phyloP scores from a whole-genome alignment of 2,888 invertebrate species.

The Andricus quercusramuli region DNA sequence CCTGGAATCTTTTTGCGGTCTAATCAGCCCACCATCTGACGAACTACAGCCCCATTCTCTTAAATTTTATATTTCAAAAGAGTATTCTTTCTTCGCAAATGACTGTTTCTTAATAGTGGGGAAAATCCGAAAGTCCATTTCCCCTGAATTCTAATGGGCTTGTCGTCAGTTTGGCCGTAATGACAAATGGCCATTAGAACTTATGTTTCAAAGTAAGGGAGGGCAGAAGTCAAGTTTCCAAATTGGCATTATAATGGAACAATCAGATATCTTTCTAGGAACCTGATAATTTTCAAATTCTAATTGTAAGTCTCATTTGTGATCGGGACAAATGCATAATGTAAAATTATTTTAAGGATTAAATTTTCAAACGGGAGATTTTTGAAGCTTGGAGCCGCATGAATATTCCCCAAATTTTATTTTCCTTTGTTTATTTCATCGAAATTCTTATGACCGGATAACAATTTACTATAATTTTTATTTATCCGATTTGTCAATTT shows the following conservation, averaged over 20 bases:
- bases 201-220: neutral
- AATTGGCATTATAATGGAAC: neutral
- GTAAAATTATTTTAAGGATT: too few relatives aligned
- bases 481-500: too few relatives aligned
- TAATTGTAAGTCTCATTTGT: too few relatives aligned
- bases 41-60: slow-evolving; percentile 60
- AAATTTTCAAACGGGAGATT: too few relatives aligned
- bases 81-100: neutral
- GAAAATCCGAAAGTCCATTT: neutral
- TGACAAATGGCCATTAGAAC: neutral
- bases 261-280: neutral
- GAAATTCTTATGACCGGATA: too few relatives aligned
- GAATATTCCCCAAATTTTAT: too few relatives aligned
- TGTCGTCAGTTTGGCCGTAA: neutral
- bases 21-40: slow-evolving; percentile 67
- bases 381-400: too few relatives aligned
- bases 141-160: neutral
- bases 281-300: neutral
- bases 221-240: too few relatives aligned
- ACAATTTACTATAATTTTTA: too few relatives aligned
- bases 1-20: slow-evolving; percentile 65
- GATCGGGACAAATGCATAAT: too few relatives aligned
- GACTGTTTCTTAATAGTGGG: neutral
- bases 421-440: too few relatives aligned
- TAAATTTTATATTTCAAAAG: slow-evolving; percentile 22